These are phyloP conservation scores for Hippolais icterina DNA, from an alignment of 2,113 vertebrate species.

Conservation along the genomic window DNA sequence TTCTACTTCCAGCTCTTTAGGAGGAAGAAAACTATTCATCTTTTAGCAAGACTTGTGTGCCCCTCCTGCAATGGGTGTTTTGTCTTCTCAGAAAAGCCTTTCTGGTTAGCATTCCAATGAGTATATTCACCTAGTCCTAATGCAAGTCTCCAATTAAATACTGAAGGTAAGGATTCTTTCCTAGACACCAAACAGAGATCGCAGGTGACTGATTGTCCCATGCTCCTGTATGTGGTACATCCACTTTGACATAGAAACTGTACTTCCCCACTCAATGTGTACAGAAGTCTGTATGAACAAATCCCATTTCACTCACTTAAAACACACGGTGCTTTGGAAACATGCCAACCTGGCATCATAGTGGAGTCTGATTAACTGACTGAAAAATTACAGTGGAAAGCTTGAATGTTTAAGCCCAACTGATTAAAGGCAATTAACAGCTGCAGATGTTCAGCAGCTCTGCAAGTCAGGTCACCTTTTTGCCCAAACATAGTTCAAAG, in stretches of 20 bases:
- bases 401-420: neutral
- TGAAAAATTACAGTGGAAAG: neutral
- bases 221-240: neutral
- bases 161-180: neutral
- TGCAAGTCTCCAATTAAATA: neutral
- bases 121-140: neutral
- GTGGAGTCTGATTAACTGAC: neutral
- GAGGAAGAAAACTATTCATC: neutral
- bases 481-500: neutral
- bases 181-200: neutral
- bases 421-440: neutral
- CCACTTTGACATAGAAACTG: neutral
- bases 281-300: neutral
- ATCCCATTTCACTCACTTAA: neutral
- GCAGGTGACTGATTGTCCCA: fast-evolving
- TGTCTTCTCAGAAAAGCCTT: neutral
- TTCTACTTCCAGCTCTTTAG: neutral
- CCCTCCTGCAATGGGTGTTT: neutral
- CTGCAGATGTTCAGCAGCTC: conserved; percentile 1
- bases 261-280: fast-evolving
- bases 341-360: neutral
- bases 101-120: neutral
- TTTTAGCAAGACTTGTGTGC: neutral
- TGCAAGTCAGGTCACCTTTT: neutral
- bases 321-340: neutral